phyloP scores from a whole-genome alignment of 64 coral and sea anemone genomes.

The Cladopsammia gracilis region DNA sequence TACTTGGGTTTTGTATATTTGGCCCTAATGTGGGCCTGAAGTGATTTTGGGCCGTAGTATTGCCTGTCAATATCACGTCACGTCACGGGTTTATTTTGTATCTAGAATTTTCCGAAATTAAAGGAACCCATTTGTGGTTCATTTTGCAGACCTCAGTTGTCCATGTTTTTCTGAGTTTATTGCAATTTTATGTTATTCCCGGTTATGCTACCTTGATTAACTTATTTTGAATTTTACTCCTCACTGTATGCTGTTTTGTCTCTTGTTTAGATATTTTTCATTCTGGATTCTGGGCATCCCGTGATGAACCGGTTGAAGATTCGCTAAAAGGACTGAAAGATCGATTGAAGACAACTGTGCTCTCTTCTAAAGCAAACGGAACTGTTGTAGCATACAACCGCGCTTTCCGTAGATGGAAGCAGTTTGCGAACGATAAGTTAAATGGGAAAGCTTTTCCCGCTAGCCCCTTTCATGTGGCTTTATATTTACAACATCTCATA shows the following conservation, averaged over 20 bases:
- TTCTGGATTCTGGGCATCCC: slow-evolving; percentile 21
- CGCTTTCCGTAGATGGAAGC: slow-evolving; percentile 8
- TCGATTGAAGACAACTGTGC: slow-evolving; percentile 24
- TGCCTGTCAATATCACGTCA: no score
- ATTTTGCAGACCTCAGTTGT: slow-evolving; percentile 27
- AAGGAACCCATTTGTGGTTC: slow-evolving; percentile 17
- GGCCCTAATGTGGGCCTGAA: no score
- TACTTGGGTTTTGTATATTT: no score
- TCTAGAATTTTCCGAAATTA: slow-evolving; percentile 18
- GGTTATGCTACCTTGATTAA: not conserved
- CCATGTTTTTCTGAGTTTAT: not conserved
- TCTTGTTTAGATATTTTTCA: not conserved
- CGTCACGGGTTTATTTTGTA: not conserved
- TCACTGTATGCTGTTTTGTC: not conserved
- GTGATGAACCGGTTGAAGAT: not conserved
- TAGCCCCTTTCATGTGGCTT: no score
- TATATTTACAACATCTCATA: no score
- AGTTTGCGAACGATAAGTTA: not conserved
- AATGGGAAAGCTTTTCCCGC: no score
- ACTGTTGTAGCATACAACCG: slow-evolving; percentile 39
- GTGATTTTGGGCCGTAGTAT: no score
- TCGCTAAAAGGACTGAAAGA: slow-evolving; percentile 10
- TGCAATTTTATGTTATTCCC: not conserved
- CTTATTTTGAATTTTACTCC: not conserved
- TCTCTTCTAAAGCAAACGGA: slow-evolving; percentile 40